Percentiles rank a stretch among this genome's conserved stretches.
Evolutionary conservation across 92 coral and sea anemone genomes (phyloP).

Genomic region (Siderastrea radians): DNA sequence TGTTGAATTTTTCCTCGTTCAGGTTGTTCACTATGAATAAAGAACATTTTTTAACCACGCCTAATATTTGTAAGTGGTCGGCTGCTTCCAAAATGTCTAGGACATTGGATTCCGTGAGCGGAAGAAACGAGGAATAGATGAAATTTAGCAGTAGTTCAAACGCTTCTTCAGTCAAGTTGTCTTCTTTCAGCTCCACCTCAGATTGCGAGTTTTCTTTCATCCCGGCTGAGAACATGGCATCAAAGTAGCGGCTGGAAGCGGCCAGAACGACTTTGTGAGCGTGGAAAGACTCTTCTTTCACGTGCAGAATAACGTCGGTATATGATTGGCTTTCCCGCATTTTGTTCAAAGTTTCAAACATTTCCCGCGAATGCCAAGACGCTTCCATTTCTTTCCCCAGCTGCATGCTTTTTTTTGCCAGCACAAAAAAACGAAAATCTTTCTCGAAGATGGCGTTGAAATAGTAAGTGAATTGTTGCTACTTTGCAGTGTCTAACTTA

Average conservation of each 20-base stretch:
- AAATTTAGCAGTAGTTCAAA: conserved; percentile 40
- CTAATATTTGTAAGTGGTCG: conserved; percentile 42
- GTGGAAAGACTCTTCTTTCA: conserved; percentile 40
- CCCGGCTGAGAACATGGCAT: conserved; percentile 77
- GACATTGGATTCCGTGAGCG: conserved; percentile 48
- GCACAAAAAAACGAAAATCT: too few relatives aligned
- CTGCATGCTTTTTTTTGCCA: background rate
- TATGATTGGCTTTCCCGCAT: conserved; percentile 48
- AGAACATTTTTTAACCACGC: conserved; percentile 48
- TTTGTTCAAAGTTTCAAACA: conserved; percentile 41
- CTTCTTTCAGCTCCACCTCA: conserved; percentile 56
- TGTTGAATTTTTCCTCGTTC: conserved; percentile 26
- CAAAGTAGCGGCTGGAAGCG: conserved; percentile 73
- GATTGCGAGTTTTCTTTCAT: conserved; percentile 68
- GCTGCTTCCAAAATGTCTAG: conserved; percentile 54
- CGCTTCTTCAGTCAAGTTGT: conserved; percentile 29
- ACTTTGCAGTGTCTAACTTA: too few relatives aligned
- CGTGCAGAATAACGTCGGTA: conserved; percentile 49
- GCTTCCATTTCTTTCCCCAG: background rate
- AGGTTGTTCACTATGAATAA: conserved; percentile 32
- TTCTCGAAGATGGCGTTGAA: background rate
- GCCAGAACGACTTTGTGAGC: conserved; percentile 77
- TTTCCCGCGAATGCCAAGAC: conserved; percentile 22
- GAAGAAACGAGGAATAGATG: conserved; percentile 50
- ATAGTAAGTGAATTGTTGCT: background rate